Base-by-base conservation (phyloP, 2,888 invertebrate species). In the Rotaria socialis region DNA sequence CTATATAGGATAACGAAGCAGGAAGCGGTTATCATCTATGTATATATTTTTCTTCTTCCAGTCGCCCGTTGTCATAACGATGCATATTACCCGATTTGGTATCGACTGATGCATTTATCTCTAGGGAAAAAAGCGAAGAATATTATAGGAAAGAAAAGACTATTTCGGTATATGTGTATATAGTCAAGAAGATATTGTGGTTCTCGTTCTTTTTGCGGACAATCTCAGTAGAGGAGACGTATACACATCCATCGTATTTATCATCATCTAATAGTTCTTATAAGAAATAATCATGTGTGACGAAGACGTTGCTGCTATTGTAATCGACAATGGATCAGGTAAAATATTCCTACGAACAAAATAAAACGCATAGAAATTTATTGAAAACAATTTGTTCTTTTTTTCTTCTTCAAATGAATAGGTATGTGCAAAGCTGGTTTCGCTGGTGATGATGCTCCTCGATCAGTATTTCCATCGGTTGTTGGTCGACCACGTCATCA, bases 401-500 rank as follows among this genome's bases (percentile, higher is more conserved):
- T 16, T 52, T 52, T 14, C 14, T 16, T 10, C 11, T 47, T 47
- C 47, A 47, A 52, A 52, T 52, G 5, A 24, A 14, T 35, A 67
- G 67, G 67, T 74, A 85, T 87, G 85, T 86, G 85, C 85, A 87
- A 87, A 84, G 87, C 87, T 60, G 87, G 87, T 50, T 87, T 87
- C 27, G 86, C 86, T 58, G 87, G 87, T 47, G 87, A 87, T 67
- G 86, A 85, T 56, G 87, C 86, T 58, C 87, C 87, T 60, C 60
- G 86, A 50, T 85, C 85, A 67, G 86, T 87, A 41, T 87, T 87
- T 84, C 86, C 87, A 85, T 85, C 85, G 24, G 84, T 87, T 60
- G 86, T 87, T 43, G 87, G 87, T 84, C 60, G 87, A 35, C 86
- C 87, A 84, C 84, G 85, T 86, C 87, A 86, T 74, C 88, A 89